phyloP scores from a whole-genome alignment of 2,888 invertebrate species.

The Lasius platythorax region DNA sequence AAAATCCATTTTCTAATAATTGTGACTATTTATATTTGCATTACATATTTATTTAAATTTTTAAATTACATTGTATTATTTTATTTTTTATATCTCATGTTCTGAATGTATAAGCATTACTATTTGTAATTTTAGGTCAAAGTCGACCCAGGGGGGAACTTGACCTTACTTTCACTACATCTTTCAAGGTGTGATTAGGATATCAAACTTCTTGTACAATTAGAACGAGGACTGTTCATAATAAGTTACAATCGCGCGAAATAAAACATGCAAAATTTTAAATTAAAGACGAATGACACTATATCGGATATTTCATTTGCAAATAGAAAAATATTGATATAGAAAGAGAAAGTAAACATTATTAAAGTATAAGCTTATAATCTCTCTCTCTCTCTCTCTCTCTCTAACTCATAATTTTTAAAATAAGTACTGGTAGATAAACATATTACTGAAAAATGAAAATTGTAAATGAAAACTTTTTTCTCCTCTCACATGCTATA shows the following conservation, averaged over 20 bases:
- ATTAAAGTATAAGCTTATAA: background rate
- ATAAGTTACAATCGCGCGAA: background rate
- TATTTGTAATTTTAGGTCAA: slow-evolving; percentile 50
- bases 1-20: background rate
- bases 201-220: background rate
- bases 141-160: slow-evolving; percentile 35
- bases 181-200: background rate
- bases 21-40: background rate
- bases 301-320: background rate
- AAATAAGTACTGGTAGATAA: background rate
- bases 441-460: background rate
- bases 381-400: too few relatives aligned
- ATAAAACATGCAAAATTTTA: background rate
- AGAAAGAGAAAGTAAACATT: background rate
- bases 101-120: background rate
- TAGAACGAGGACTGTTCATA: background rate
- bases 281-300: background rate
- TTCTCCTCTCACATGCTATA: slow-evolving; percentile 32
- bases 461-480: background rate
- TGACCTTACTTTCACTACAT: slow-evolving; percentile 46
- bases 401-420: background rate
- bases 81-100: background rate
- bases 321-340: background rate
- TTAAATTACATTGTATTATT: background rate
- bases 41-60: background rate